Conservation (phyloP, 2,113 vertebrate species). For the Columba livia region DNA sequence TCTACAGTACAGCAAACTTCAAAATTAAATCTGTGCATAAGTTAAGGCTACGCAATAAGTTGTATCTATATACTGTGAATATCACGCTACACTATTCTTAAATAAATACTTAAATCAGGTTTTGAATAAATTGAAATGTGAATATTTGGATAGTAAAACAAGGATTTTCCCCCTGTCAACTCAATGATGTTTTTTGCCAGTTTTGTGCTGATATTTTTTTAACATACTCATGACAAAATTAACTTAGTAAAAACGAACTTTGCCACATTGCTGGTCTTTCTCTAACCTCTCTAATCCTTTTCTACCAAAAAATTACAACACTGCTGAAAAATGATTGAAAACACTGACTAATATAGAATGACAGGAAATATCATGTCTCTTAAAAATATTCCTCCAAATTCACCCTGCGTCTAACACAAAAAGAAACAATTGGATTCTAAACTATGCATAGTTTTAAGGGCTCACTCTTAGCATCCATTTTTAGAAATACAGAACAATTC, state of each 20-base stretch:
- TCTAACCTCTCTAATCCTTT: not conserved
- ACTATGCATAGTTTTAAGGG: not conserved
- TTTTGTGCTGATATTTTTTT: not conserved
- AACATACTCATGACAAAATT: not conserved
- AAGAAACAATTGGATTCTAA: conserved; percentile 1
- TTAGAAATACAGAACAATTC: conserved; percentile 40
- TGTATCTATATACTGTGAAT: not conserved
- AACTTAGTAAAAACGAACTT: not conserved
- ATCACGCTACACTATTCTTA: not conserved
- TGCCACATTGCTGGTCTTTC: not conserved
- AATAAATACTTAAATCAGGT: not conserved
- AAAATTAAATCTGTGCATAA: not conserved
- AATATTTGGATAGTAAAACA: not conserved
- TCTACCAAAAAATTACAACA: not conserved
- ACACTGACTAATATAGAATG: not conserved
- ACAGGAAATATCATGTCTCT: not conserved
- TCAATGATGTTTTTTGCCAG: not conserved
- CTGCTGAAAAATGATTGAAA: not conserved
- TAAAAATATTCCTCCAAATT: not conserved
- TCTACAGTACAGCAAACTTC: not conserved
- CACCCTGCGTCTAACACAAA: not conserved
- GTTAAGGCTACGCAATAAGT: not conserved
- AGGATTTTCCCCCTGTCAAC: not conserved
- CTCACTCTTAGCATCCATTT: conserved; percentile 1
- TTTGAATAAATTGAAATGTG: not conserved